A percentile compares a stretch with the other conserved stretches of the same genome.
Evolutionary conservation across 2,797 vertebrate species (phyloP).

Genomic region (Ispidina picta): DNA sequence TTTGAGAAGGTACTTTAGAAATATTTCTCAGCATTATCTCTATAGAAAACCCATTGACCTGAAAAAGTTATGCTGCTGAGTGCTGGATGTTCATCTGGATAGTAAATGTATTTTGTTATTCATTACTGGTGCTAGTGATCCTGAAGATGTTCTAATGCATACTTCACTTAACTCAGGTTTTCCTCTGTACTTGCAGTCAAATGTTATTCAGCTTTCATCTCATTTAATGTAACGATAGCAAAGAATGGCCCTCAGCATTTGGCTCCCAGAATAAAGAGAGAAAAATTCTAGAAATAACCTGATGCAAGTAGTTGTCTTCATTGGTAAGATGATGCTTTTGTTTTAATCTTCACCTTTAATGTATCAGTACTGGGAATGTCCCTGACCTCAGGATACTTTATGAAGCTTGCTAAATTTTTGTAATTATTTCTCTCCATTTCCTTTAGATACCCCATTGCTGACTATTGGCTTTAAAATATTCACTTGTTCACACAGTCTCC

Average conservation of each 20-base stretch:
- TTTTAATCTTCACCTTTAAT: background rate
- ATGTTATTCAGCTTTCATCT: background rate
- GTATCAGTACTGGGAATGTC: background rate
- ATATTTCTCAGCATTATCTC: slow-evolving; percentile 51
- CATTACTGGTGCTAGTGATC: slow-evolving; percentile 32
- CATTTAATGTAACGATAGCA: background rate
- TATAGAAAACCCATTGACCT: slow-evolving; percentile 75
- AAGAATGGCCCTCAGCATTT: slow-evolving; percentile 18
- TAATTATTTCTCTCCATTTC: background rate
- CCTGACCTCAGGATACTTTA: background rate
- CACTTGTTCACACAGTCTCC: background rate
- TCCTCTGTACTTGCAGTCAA: slow-evolving; percentile 16
- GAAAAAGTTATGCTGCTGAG: slow-evolving; percentile 51
- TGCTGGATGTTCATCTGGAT: slow-evolving; percentile 14
- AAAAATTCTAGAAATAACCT: background rate
- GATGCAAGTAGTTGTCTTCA: background rate
- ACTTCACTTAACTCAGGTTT: slow-evolving; percentile 33
- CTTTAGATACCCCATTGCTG: background rate
- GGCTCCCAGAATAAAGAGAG: background rate
- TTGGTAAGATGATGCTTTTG: background rate
- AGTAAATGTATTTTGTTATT: slow-evolving; percentile 54
- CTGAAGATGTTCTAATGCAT: slow-evolving; percentile 48
- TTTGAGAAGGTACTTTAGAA: slow-evolving; percentile 68
- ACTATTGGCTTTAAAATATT: background rate
- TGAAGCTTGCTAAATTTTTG: background rate